Base-by-base conservation (phyloP, 2,113 vertebrate genomes). In the Xerus inauris region DNA sequence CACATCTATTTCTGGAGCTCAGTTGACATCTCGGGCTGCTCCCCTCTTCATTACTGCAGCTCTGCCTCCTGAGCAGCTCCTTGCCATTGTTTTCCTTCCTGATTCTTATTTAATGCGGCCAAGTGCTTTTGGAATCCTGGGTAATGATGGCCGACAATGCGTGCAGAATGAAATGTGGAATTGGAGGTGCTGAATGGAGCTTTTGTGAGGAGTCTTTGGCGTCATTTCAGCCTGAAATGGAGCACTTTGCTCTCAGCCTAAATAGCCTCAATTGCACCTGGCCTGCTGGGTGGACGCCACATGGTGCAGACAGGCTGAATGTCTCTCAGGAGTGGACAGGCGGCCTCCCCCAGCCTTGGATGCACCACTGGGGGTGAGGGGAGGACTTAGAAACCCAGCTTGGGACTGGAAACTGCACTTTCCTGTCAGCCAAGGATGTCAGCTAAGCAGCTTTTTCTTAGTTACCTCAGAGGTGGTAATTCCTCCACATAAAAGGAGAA, bases 71-170 rank as follows among this genome's bases (percentile, higher is more conserved):
- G 22, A 88, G 72, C 96, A 75, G 59, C 30, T 35, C 83, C 35
- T 76, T 24, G 51, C 95, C 75, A 65, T 92, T 95, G 87, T 87
- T 93, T 71, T 87, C 73, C 11, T 80, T 32, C 71, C 87, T 7
- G 49, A 51, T 69, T 96, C 51, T 72, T 96, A 91, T 65, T 96
- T 69, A 94, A 88, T 3, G 22, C 0, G 0, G 91, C 95, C 94
- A 91, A 96, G 91, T 67, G 65, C 93, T 95, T 95, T 95, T 64
- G 89, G 97, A 97, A 93, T 97, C 76, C 90, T 96, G 57, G 94
- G 93, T 87, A 79, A 93, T 96, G 38, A 91, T 71, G 83, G 83
- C 94, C 91, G 88, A 83, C 89, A 89, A 71, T 24, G 83, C 10
- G 5, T 42, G 0, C 51, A 0, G 59, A 72, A 47, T 49, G 65